phyloP scores from a whole-genome alignment of 2,888 invertebrate species.

The Drosophila longiperda region DNA sequence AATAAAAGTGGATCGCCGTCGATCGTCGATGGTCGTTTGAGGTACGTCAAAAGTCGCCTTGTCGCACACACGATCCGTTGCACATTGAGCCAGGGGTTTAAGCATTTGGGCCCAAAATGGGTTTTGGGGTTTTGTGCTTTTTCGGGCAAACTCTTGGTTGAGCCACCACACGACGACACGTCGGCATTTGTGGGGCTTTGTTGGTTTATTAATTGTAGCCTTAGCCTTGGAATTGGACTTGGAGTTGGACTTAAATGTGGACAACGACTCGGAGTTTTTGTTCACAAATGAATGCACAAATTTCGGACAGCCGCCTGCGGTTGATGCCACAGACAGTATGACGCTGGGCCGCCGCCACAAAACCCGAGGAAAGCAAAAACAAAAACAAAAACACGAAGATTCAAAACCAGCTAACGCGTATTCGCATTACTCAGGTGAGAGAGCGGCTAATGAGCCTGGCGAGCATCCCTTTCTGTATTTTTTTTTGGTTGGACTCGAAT shows the following conservation, averaged over 20 bases:
- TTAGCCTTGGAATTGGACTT: conserved; percentile 62
- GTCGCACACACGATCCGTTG: conserved; percentile 48
- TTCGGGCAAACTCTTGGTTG: conserved; percentile 39
- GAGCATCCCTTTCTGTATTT: conserved; percentile 66
- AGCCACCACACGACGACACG: conserved; percentile 26
- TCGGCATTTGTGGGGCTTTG: conserved; percentile 75
- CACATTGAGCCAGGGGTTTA: conserved; percentile 46
- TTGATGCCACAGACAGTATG: conserved; percentile 79
- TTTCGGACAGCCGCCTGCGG: conserved; percentile 67
- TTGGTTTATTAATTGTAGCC: conserved; percentile 76
- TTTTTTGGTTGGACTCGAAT: conserved; percentile 6
- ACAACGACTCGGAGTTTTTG: conserved; percentile 44
- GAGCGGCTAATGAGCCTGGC: conserved; percentile 63
- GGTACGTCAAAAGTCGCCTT: conserved; percentile 41
- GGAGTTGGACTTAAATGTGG: conserved; percentile 2
- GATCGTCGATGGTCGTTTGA: conserved; percentile 12
- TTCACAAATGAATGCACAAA: conserved; percentile 81
- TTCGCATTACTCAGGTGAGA: conserved; percentile 64
- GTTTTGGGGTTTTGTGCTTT: conserved; percentile 1
- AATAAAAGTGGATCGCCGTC: conserved; percentile 70
- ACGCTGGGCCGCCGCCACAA: conserved; percentile 57
- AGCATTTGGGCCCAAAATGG: conserved; percentile 26
- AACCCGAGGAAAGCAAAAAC: conserved; percentile 14
- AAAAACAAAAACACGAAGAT: conserved; percentile 29
- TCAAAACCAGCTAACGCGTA: conserved; percentile 51